These are phyloP conservation scores for Helicoverpa armigera DNA, from an alignment of 1,140 invertebrate species.

Conservation along the genomic window DNA sequence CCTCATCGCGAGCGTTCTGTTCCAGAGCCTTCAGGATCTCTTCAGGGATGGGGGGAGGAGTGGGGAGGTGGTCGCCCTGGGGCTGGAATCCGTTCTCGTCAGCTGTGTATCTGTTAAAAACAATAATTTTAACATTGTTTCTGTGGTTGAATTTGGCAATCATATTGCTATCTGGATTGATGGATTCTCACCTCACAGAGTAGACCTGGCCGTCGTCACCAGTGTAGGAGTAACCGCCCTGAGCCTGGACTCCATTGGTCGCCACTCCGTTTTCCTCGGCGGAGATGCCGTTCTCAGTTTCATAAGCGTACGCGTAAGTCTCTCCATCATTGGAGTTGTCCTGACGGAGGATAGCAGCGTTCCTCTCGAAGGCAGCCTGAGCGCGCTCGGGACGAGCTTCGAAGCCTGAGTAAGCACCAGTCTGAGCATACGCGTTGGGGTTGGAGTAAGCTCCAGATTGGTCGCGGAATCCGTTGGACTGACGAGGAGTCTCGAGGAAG, in stretches of 20 bases:
- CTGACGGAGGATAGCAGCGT: too few relatives aligned
- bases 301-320: slow-evolving; percentile 73
- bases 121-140: neutral
- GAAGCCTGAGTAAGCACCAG: too few relatives aligned
- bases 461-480: slow-evolving; percentile 24
- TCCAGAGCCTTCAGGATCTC: slow-evolving; percentile 81
- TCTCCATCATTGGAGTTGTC: slow-evolving; percentile 71
- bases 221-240: neutral
- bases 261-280: slow-evolving; percentile 59
- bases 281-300: slow-evolving; percentile 78
- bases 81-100: slow-evolving; percentile 93
- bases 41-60: slow-evolving; percentile 91
- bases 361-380: too few relatives aligned
- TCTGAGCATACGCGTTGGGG: neutral
- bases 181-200: slow-evolving; percentile 54
- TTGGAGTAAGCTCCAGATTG: slow-evolving; percentile 6
- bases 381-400: too few relatives aligned
- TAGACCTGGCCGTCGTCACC: slow-evolving; percentile 75
- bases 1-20: slow-evolving; percentile 78
- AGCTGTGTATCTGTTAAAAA: slow-evolving; percentile 90
- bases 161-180: too few relatives aligned
- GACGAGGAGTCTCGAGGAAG: slow-evolving; percentile 56
- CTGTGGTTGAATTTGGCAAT: too few relatives aligned
- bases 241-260: slow-evolving; percentile 71
- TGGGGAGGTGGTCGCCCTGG: slow-evolving; percentile 91